phyloP scores from a whole-genome alignment of 2,797 vertebrate species.

The Malurus splendens region DNA sequence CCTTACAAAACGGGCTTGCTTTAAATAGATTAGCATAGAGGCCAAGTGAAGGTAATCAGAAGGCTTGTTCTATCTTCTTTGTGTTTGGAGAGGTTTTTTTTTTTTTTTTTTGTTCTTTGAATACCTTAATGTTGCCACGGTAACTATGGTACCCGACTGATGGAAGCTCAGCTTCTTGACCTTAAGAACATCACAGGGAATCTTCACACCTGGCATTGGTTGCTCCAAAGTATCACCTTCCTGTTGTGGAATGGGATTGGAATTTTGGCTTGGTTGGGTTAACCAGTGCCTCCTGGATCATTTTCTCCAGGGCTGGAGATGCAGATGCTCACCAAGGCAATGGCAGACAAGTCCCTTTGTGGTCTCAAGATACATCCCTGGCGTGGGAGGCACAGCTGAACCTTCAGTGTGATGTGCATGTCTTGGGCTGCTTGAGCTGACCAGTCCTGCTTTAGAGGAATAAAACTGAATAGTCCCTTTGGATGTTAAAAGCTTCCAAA shows the following conservation, averaged over 20 bases:
- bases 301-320: neutral
- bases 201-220: neutral
- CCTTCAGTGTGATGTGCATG: neutral
- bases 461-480: conserved; percentile 19
- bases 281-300: neutral
- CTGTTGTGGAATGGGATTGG: neutral
- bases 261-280: neutral
- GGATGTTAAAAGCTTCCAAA: conserved; percentile 49
- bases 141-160: neutral
- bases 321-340: neutral
- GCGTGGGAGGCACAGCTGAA: neutral
- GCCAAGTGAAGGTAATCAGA: conserved; percentile 14
- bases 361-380: neutral
- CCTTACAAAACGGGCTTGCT: neutral
- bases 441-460: neutral
- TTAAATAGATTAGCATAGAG: neutral
- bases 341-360: neutral
- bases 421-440: neutral
- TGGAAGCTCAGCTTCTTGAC: neutral
- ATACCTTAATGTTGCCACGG: neutral
- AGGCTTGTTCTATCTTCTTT: conserved; percentile 6
- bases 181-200: neutral
- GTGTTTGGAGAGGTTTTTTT: neutral
- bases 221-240: neutral
- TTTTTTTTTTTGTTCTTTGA: neutral